phyloP scores from a whole-genome alignment of 2,888 invertebrate genomes.

The Tetragnatha montana region DNA sequence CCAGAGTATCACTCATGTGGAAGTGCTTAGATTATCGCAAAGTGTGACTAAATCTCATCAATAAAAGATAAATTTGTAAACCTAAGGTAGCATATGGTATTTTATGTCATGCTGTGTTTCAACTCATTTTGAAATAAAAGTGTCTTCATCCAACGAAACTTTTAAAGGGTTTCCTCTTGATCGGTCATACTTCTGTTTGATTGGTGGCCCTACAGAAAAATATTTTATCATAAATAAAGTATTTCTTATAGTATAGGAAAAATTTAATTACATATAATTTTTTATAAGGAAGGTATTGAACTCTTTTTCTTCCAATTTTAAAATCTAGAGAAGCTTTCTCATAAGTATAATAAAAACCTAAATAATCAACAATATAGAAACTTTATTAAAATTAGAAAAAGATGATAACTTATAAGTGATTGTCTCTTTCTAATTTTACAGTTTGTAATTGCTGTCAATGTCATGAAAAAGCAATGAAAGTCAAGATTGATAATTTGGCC shows the following conservation, averaged over 20 bases:
- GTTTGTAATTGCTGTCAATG: too few relatives aligned
- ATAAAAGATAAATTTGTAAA: neutral
- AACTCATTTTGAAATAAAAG: constrained; percentile 19
- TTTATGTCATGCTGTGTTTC: neutral
- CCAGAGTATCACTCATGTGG: neutral
- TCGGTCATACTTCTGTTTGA: constrained; percentile 27
- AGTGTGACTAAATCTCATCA: neutral
- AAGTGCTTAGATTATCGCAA: neutral
- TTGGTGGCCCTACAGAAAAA: constrained; percentile 40
- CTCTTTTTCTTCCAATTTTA: too few relatives aligned
- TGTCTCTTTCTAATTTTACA: too few relatives aligned
- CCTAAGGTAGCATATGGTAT: neutral
- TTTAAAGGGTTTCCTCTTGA: constrained; percentile 46
- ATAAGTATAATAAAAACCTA: too few relatives aligned
- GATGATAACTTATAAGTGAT: too few relatives aligned
- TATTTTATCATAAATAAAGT: neutral
- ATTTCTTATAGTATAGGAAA: neutral
- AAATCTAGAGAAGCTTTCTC: too few relatives aligned
- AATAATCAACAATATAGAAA: too few relatives aligned
- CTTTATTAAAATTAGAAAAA: too few relatives aligned
- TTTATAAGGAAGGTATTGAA: too few relatives aligned
- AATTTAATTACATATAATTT: neutral
- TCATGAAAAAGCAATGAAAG: too few relatives aligned
- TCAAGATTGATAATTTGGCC: too few relatives aligned
- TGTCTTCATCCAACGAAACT: constrained; percentile 26